Base-by-base conservation (phyloP, 2,113 vertebrate species). In the Passer domesticus region DNA sequence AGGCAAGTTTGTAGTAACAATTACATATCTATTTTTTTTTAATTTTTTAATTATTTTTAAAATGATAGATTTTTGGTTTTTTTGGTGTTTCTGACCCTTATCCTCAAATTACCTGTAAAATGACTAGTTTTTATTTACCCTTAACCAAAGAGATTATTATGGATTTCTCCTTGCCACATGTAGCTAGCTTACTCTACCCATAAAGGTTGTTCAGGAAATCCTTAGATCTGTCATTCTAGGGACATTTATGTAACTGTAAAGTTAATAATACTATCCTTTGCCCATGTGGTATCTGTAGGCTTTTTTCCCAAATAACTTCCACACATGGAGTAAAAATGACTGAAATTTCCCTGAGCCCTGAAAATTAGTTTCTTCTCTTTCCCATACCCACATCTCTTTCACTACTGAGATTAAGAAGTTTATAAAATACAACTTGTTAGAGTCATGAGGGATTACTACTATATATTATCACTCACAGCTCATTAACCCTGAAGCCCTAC, bases 381-480 rank as follows among this genome's bases (percentile, higher is more conserved):
- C 95, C 75, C 44, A 81, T 90, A 92, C 80, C 81, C 89, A 96
- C 90, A 94, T 84, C 79, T 96, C 86, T 95, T 95, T 97, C 93
- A 83, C 96, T 83, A 68, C 39, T 80, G 97, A 98, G 97, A 98
- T 98, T 97, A 97, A 97, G 95, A 96, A 97, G 96, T 97, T 96
- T 97, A 97, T 97, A 98, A 98, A 98, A 98, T 97, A 96, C 97
- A 98, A 98, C 97, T 97, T 97, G 97, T 97, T 97, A 96, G 85
- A 94, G 95, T 96, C 97, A 96, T 96, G 94, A 97, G 97, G 97
- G 97, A 98, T 98, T 98, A 97, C 97, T 96, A 91, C 94, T 97
- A 98, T 98, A 97, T 97, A 98, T 98, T 98, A 98, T 98, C 97
- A 97, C 97, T 97, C 98, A 97, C 97, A 98, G 97, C 97, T 98